phyloP scores from a whole-genome alignment of 2,797 vertebrate species.

The Macropodus opercularis region DNA sequence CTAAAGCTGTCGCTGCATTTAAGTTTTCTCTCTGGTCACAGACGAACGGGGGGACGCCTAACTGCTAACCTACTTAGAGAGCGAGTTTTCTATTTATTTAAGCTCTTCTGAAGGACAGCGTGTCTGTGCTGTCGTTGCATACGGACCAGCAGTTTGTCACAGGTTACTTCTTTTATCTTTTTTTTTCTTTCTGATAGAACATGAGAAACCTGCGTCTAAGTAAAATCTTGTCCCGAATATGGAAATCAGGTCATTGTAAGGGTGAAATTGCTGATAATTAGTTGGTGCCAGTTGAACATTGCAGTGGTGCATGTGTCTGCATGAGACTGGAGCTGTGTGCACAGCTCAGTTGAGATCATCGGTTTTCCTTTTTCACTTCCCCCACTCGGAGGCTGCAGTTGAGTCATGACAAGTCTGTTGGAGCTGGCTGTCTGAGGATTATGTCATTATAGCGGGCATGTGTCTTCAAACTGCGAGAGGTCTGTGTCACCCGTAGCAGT shows the following conservation, averaged over 20 bases:
- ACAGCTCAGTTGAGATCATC: conserved; percentile 29
- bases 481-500: not conserved
- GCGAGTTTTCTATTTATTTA: conserved; percentile 25
- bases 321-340: conserved; percentile 8
- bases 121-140: too few relatives aligned
- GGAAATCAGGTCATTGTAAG: not conserved
- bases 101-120: conserved; percentile 7
- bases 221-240: conserved; percentile 9
- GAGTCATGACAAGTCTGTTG: conserved; percentile 62
- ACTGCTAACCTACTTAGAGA: conserved; percentile 46
- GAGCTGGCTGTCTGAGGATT: conserved; percentile 53
- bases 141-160: not conserved
- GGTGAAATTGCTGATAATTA: not conserved
- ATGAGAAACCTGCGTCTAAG: not conserved
- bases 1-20: not conserved
- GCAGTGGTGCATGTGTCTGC: not conserved
- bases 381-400: conserved; percentile 28
- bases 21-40: not conserved
- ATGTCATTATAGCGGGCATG: conserved; percentile 49
- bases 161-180: too few relatives aligned
- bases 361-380: not conserved
- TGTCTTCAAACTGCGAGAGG: conserved; percentile 6
- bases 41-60: conserved; percentile 2
- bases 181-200: too few relatives aligned
- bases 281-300: conserved; percentile 9